Conservation (phyloP, 2,888 invertebrate genomes). For the Drosophila siamana region DNA sequence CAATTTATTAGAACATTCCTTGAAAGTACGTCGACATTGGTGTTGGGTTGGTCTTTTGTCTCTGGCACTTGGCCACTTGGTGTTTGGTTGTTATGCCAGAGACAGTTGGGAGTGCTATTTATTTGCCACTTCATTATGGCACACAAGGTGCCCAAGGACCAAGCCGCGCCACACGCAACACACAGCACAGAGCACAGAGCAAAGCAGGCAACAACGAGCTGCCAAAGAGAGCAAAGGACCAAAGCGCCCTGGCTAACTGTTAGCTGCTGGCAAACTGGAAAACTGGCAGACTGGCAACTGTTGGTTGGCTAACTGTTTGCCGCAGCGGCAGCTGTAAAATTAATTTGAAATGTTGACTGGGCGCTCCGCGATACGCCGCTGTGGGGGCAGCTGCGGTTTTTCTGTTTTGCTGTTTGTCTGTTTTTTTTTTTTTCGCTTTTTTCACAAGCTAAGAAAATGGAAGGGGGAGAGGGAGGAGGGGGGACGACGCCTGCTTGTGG, state of each 20-base stretch:
- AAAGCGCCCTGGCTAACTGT: conserved; percentile 29
- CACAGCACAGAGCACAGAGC: neutral
- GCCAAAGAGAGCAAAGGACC: conserved; percentile 28
- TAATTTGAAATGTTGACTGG: conserved; percentile 71
- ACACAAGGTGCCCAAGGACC: conserved; percentile 47
- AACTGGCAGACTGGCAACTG: conserved; percentile 4
- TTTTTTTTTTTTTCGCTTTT: too few species aligned
- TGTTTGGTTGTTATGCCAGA: conserved; percentile 31
- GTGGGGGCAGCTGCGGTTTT: neutral
- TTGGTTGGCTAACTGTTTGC: conserved; percentile 42
- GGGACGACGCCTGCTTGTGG: conserved; percentile 35
- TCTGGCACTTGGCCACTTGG: conserved; percentile 8
- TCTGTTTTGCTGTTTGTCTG: neutral
- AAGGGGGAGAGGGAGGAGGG: neutral
- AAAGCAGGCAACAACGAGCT: conserved; percentile 20
- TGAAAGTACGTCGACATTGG: conserved; percentile 23
- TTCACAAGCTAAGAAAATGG: conserved; percentile 13
- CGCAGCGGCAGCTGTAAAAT: conserved; percentile 71
- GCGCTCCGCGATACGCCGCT: conserved; percentile 7
- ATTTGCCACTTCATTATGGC: conserved; percentile 76
- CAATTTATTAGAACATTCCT: conserved; percentile 54
- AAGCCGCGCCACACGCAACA: neutral
- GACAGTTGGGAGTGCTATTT: conserved; percentile 62
- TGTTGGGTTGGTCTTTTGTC: conserved; percentile 28
- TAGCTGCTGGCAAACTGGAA: conserved; percentile 7